Evolutionary conservation across 1,140 invertebrate genomes (phyloP).

Genomic region (Eufriesea mexicana): DNA sequence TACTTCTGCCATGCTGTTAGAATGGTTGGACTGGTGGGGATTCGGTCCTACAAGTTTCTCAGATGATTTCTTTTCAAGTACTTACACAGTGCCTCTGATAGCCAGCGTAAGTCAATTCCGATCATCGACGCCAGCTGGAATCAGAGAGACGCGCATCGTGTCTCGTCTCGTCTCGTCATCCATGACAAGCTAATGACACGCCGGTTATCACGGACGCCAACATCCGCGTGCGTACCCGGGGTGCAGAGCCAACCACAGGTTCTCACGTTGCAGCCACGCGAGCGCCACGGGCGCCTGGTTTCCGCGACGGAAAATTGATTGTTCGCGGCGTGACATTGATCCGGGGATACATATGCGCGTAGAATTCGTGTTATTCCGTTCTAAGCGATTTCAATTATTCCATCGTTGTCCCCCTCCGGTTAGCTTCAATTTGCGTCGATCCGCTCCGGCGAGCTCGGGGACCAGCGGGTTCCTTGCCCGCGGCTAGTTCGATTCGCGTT

Average conservation of each 20-base stretch:
- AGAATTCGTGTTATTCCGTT: background rate
- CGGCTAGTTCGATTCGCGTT: too few species aligned
- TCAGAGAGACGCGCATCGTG: conserved; percentile 42
- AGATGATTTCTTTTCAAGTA: too few species aligned
- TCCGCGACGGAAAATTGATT: conserved; percentile 10
- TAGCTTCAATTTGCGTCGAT: too few species aligned
- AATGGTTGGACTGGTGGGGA: too few species aligned
- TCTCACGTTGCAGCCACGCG: conserved; percentile 21
- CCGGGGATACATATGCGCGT: background rate
- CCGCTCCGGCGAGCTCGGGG: too few species aligned
- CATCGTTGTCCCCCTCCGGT: too few species aligned
- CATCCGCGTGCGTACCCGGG: background rate
- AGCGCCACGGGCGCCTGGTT: background rate
- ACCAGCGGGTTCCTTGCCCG: too few species aligned
- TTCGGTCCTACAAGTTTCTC: too few species aligned
- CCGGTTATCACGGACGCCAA: background rate
- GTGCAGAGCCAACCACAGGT: background rate
- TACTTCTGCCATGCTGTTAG: too few species aligned
- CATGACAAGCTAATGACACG: conserved; percentile 53
- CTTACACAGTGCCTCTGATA: too few species aligned
- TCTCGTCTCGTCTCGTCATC: conserved; percentile 29
- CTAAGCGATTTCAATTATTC: too few species aligned
- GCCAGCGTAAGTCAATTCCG: conserved; percentile 43
- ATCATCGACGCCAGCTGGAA: conserved; percentile 43
- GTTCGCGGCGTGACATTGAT: conserved; percentile 27